Conservation (phyloP, 2,888 invertebrate species). For the Neoscelio sp. region DNA sequence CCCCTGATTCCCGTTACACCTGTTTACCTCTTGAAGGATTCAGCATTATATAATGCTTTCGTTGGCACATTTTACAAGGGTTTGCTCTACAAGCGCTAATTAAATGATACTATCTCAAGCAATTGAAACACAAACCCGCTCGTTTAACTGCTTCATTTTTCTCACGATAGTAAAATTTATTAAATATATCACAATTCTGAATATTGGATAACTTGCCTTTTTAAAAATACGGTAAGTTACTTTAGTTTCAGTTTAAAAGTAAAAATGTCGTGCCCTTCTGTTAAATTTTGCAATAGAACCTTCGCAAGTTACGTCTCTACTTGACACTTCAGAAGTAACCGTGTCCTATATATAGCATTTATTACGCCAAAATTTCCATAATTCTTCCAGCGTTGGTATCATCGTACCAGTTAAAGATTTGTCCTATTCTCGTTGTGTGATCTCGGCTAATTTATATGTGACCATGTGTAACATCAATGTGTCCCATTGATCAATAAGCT, state of each 20-base stretch:
- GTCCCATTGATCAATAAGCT: too few species aligned
- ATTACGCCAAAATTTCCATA: conserved; percentile 12
- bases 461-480: too few species aligned
- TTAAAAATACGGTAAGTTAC: conserved; percentile 2
- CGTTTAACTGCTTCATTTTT: conserved; percentile 10
- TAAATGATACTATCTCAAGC: conserved; percentile 2
- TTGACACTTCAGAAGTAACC: background rate
- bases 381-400: background rate
- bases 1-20: background rate
- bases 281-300: background rate
- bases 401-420: too few species aligned
- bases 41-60: background rate
- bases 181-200: conserved; percentile 8
- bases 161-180: background rate
- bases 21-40: too few species aligned
- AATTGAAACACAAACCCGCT: conserved; percentile 25
- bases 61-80: conserved; percentile 14
- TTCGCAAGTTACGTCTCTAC: background rate
- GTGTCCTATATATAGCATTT: conserved; percentile 13
- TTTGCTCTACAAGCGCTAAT: background rate
- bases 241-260: background rate
- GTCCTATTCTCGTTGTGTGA: too few species aligned
- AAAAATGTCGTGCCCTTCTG: too few species aligned
- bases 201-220: background rate
- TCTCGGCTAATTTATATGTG: too few species aligned